phyloP scores from a whole-genome alignment of 2,113 vertebrate genomes.

The Hippocampus zosterae region DNA sequence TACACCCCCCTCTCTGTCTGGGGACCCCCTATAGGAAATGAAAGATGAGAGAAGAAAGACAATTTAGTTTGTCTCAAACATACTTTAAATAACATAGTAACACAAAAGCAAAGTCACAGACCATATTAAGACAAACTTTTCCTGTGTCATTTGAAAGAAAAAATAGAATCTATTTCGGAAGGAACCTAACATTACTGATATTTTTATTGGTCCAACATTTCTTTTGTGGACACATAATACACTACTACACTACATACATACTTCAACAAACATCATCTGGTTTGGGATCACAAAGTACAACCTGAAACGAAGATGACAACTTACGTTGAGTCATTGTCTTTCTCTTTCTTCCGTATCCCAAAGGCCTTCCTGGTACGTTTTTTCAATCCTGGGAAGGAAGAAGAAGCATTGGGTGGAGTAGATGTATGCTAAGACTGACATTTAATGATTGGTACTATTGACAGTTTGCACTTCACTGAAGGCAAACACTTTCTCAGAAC shows the following conservation, averaged over 20 bases:
- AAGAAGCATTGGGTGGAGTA: slow-evolving; percentile 16
- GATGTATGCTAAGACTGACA: not conserved
- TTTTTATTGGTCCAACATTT: slow-evolving; percentile 7
- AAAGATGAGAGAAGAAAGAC: slow-evolving; percentile 15
- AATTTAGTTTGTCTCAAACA: not conserved
- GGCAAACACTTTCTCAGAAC: slow-evolving; percentile 12
- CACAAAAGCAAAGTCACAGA: not conserved
- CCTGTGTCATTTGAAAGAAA: not conserved
- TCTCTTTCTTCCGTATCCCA: slow-evolving; percentile 99
- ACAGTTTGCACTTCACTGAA: slow-evolving; percentile 30
- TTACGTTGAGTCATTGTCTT: slow-evolving; percentile 96
- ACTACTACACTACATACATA: too few relatives aligned
- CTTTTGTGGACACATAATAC: not conserved
- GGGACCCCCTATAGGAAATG: slow-evolving; percentile 82
- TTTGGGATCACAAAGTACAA: not conserved
- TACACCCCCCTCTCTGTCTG: slow-evolving; percentile 92
- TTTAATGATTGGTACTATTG: not conserved
- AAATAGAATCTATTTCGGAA: not conserved
- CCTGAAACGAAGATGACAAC: slow-evolving; percentile 32
- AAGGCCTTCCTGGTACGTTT: slow-evolving; percentile 99
- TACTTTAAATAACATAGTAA: slow-evolving; percentile 7
- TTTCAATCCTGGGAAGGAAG: slow-evolving; percentile 86
- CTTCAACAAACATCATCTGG: not conserved
- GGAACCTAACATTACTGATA: slow-evolving; percentile 9
- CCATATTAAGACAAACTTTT: not conserved